phyloP scores from a whole-genome alignment of 2,113 vertebrate genomes.

The Callopanchax toddi region DNA sequence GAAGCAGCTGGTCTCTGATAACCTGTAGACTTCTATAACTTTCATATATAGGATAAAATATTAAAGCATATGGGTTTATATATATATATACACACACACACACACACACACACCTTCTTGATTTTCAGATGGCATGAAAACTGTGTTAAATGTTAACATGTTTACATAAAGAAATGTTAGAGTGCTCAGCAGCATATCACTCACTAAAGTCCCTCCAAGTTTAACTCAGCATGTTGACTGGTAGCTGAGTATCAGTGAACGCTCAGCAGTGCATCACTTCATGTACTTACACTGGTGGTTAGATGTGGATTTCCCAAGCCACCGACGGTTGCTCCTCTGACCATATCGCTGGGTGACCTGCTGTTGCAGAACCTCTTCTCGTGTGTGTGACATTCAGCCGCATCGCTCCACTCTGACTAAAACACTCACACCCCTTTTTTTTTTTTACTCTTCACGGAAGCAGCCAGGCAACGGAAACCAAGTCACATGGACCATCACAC shows the following conservation, averaged over 20 bases:
- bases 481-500: constrained; percentile 81
- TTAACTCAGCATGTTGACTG: neutral
- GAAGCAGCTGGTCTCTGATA: too few relatives aligned
- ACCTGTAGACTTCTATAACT: too few relatives aligned
- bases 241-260: neutral
- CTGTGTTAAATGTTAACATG: too few relatives aligned
- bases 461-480: constrained; percentile 78
- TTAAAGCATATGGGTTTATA: too few relatives aligned
- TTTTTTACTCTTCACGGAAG: constrained; percentile 78
- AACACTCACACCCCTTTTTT: constrained; percentile 26
- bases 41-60: too few relatives aligned
- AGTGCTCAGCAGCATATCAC: too few relatives aligned
- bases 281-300: constrained; percentile 75
- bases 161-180: neutral
- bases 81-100: too few relatives aligned
- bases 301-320: constrained; percentile 70
- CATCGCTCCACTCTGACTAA: constrained; percentile 32
- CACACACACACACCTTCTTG: too few relatives aligned
- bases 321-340: constrained; percentile 61
- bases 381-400: constrained; percentile 33
- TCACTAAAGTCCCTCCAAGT: too few relatives aligned
- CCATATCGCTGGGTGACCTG: constrained; percentile 70
- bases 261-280: neutral
- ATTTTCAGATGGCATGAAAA: too few relatives aligned
- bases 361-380: constrained; percentile 34